phyloP scores from a whole-genome alignment of 2,888 invertebrate genomes.

The Drosophila hamatofila region DNA sequence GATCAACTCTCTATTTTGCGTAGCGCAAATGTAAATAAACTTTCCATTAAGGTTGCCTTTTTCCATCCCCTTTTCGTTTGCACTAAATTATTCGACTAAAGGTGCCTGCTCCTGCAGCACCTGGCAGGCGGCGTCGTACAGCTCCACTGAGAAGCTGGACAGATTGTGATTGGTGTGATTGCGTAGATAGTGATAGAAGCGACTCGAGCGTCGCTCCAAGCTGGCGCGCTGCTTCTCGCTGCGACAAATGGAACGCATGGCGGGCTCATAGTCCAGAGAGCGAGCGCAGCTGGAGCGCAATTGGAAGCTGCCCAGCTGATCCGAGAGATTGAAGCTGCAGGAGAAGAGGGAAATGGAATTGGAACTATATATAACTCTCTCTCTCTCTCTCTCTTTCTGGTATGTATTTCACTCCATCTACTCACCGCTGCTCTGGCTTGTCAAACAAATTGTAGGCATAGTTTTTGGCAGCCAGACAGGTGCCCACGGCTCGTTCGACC shows the following conservation, averaged over 20 bases:
- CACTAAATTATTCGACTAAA: constrained; percentile 52
- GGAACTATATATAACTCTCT: no score
- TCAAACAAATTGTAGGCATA: constrained; percentile 83
- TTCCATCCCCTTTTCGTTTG: constrained; percentile 12
- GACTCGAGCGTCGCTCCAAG: constrained; percentile 88
- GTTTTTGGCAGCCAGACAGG: constrained; percentile 73
- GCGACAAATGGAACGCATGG: constrained; percentile 89
- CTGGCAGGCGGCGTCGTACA: constrained; percentile 86
- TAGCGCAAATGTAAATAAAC: constrained; percentile 49
- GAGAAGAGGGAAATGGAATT: neutral
- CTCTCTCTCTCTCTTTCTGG: neutral
- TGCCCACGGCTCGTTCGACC: constrained; percentile 79
- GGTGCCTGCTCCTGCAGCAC: constrained; percentile 49
- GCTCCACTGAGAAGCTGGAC: constrained; percentile 86
- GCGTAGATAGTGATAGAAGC: constrained; percentile 92
- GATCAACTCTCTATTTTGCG: constrained; percentile 51
- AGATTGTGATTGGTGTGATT: constrained; percentile 85
- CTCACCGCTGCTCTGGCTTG: constrained; percentile 73
- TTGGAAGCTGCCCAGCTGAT: constrained; percentile 85
- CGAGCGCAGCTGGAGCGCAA: constrained; percentile 87
- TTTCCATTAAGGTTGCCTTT: constrained; percentile 9
- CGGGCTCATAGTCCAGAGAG: constrained; percentile 89
- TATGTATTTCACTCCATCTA: no score
- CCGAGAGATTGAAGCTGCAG: constrained; percentile 86
- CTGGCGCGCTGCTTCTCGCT: constrained; percentile 88